A percentile compares a stretch with the other conserved stretches of the same genome.
These are phyloP conservation scores for Lagria hirta DNA, from an alignment of 2,888 invertebrate genomes.

Conservation along the genomic window DNA sequence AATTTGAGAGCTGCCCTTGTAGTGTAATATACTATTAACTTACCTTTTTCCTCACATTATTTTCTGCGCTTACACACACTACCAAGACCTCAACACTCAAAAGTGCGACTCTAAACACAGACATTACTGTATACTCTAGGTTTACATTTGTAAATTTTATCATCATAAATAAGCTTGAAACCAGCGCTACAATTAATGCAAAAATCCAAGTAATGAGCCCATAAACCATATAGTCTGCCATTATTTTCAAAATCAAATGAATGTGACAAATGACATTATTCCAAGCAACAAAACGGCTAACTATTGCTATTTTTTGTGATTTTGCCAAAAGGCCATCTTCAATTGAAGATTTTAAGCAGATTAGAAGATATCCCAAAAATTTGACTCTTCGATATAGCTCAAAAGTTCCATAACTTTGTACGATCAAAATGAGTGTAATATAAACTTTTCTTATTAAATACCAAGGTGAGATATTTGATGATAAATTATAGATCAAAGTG, in stretches of 20 bases:
- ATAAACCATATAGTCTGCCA: not conserved
- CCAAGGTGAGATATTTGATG: conserved; percentile 6
- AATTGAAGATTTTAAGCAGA: not conserved
- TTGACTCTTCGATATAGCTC: conserved; percentile 1
- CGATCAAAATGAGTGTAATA: not conserved
- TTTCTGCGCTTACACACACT: not conserved
- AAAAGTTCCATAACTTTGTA: conserved; percentile 5
- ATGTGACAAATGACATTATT: not conserved
- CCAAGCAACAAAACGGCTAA: too few relatives aligned
- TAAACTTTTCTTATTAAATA: conserved; percentile 4
- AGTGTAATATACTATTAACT: too few relatives aligned
- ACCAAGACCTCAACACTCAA: conserved; percentile 1
- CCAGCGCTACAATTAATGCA: conserved; percentile 1
- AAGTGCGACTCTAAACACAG: not conserved
- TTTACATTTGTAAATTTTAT: conserved; percentile 3
- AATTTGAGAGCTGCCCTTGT: too few relatives aligned
- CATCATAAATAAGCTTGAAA: conserved; percentile 6
- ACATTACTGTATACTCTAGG: not conserved
- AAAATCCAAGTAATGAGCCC: conserved; percentile 5
- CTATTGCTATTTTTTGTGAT: too few relatives aligned
- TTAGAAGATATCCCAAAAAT: conserved; percentile 2
- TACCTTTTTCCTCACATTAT: conserved; percentile 1
- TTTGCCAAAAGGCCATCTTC: not conserved
- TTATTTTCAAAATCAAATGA: not conserved
- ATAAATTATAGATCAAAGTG: too few relatives aligned